Evolutionary conservation across 1,140 invertebrate species (phyloP).

Genomic region (Panulirus ornatus): DNA sequence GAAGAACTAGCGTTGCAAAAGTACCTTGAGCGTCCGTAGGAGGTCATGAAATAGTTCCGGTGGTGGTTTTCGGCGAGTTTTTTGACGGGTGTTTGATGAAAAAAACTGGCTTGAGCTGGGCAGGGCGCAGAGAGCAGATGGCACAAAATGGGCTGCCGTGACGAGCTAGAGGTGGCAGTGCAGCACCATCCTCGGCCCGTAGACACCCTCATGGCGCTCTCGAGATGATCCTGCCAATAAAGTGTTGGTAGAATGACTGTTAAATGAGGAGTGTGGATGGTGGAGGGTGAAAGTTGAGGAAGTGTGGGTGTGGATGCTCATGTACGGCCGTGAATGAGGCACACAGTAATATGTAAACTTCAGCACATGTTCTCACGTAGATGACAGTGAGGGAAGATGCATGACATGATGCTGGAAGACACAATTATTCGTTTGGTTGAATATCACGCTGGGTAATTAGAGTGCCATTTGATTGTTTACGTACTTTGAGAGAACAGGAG

Average conservation of each 20-base stretch:
- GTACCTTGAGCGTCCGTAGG: constrained; percentile 29
- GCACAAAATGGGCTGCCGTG: constrained; percentile 64
- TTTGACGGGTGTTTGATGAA: constrained; percentile 59
- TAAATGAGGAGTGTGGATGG: not conserved
- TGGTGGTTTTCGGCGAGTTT: constrained; percentile 40
- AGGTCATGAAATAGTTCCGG: constrained; percentile 4
- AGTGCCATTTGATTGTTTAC: too few species aligned
- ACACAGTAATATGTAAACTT: too few species aligned
- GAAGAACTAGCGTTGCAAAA: constrained; percentile 47
- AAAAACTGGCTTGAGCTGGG: constrained; percentile 55
- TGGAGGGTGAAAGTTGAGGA: not conserved
- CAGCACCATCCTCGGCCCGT: constrained; percentile 10
- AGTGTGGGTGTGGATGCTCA: not conserved
- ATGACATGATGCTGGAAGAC: too few species aligned
- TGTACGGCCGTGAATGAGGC: not conserved
- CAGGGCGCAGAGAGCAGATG: constrained; percentile 68
- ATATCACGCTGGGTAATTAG: too few species aligned
- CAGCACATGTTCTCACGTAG: too few species aligned
- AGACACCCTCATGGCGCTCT: not conserved
- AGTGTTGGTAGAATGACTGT: not conserved
- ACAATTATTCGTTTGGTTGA: too few species aligned
- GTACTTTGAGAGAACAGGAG: too few species aligned
- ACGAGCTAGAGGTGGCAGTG: not conserved
- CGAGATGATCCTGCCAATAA: not conserved
- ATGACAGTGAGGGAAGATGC: too few species aligned